Conservation (phyloP, 2,888 invertebrate genomes). For the Scelioninae gen. 2 region DNA sequence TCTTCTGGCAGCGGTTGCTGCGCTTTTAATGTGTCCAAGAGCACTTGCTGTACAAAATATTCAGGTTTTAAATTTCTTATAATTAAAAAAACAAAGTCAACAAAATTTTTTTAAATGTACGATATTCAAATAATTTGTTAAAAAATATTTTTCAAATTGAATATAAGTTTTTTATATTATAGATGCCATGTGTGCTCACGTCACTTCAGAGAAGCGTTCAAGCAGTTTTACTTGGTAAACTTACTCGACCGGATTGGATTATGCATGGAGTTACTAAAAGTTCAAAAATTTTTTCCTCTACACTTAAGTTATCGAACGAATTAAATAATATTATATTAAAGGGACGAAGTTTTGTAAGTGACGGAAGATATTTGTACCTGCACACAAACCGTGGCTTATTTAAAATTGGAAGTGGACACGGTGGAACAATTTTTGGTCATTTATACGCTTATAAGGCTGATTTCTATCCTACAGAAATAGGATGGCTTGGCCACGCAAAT, state of each 20-base stretch:
- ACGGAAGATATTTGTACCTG: constrained; percentile 93
- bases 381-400: constrained; percentile 89
- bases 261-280: constrained; percentile 90
- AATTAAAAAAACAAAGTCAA: no score
- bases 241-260: constrained; percentile 91
- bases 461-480: constrained; percentile 87
- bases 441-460: constrained; percentile 90
- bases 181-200: constrained; percentile 90
- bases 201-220: constrained; percentile 92
- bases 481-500: constrained; percentile 91
- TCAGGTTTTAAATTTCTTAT: no score
- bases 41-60: constrained; percentile 87
- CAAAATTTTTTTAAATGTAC: no score
- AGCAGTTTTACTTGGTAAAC: constrained; percentile 89
- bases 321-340: constrained; percentile 76
- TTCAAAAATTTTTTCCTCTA: constrained; percentile 83
- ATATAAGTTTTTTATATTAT: constrained; percentile 64
- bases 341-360: constrained; percentile 85
- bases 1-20: constrained; percentile 89
- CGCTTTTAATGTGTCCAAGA: constrained; percentile 90
- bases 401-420: constrained; percentile 96
- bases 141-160: no score
- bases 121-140: no score
- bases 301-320: constrained; percentile 77
- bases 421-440: constrained; percentile 94